Percentiles rank a stretch among this genome's conserved stretches.
Evolutionary conservation across 2,113 vertebrate genomes (phyloP).

Genomic region (Aleadryas rufinucha): DNA sequence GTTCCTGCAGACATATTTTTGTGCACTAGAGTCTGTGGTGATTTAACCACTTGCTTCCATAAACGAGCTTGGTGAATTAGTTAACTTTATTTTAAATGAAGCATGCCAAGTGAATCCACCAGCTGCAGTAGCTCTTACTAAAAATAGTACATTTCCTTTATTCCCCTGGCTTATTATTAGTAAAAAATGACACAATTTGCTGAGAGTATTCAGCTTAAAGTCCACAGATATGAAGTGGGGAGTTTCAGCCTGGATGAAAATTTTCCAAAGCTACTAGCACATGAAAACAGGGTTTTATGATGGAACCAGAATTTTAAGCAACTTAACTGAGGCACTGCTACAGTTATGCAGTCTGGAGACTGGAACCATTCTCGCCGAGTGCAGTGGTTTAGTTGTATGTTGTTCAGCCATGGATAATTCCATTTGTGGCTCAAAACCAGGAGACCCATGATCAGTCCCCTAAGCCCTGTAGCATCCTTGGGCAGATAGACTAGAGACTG

Average conservation of each 20-base stretch:
- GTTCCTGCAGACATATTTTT: not conserved
- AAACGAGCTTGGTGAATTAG: not conserved
- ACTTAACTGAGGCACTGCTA: not conserved
- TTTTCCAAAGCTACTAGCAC: not conserved
- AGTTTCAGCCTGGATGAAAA: not conserved
- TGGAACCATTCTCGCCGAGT: fast-evolving
- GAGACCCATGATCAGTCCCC: not conserved
- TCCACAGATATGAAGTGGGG: fast-evolving
- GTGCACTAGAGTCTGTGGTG: not conserved
- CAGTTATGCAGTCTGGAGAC: not conserved
- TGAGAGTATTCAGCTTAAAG: not conserved
- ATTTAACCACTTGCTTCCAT: not conserved
- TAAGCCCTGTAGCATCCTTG: not conserved
- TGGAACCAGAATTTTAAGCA: not conserved
- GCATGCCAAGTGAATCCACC: not conserved
- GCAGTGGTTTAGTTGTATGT: not conserved
- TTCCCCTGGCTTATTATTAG: not conserved
- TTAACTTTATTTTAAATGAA: not conserved
- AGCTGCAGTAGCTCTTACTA: not conserved
- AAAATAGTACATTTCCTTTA: not conserved
- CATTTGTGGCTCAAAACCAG: not conserved
- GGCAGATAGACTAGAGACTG: not conserved
- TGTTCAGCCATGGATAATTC: not conserved
- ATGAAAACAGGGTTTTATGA: not conserved
- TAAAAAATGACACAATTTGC: not conserved